Conservation (phyloP, 2,888 invertebrate species). For the Pachycephus smyrnensis region DNA sequence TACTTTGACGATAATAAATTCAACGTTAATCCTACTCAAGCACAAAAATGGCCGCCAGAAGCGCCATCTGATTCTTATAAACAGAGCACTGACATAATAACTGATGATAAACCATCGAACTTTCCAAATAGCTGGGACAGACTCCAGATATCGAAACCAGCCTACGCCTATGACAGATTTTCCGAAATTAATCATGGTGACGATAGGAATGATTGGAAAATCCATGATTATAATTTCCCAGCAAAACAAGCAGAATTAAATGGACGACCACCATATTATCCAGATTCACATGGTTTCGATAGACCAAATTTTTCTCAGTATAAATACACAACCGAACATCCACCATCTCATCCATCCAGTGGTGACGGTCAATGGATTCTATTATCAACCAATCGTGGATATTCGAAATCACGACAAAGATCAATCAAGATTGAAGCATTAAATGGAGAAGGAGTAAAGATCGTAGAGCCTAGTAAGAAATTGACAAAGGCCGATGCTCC, state of each 20-base stretch:
- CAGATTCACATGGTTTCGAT: slow-evolving; percentile 26
- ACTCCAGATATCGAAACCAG: slow-evolving; percentile 37
- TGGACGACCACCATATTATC: slow-evolving; percentile 37
- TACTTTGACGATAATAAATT: slow-evolving; percentile 46
- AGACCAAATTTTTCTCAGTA: slow-evolving; percentile 68
- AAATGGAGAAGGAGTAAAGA: slow-evolving; percentile 38
- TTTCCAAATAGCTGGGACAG: slow-evolving; percentile 66
- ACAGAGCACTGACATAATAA: slow-evolving; percentile 68
- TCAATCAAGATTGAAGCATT: slow-evolving; percentile 62
- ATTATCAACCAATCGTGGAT: slow-evolving; percentile 82
- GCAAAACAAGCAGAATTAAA: slow-evolving; percentile 42
- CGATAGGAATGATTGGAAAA: slow-evolving; percentile 44
- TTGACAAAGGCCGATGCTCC: slow-evolving; percentile 28
- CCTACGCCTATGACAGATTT: slow-evolving; percentile 45
- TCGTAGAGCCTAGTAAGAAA: slow-evolving; percentile 35
- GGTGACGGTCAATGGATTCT: slow-evolving; percentile 84
- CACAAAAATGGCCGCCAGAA: slow-evolving; percentile 66
- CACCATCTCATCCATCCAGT: slow-evolving; percentile 72
- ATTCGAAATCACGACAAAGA: slow-evolving; percentile 66
- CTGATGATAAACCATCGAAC: slow-evolving; percentile 70
- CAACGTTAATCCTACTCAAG: slow-evolving; percentile 43
- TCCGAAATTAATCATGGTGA: slow-evolving; percentile 34
- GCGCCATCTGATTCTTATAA: slow-evolving; percentile 58
- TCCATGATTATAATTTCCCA: slow-evolving; percentile 43
- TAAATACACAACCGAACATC: slow-evolving; percentile 64